A percentile compares a stretch with the other conserved stretches of the same genome.
These are phyloP conservation scores for Euproctis similis DNA, from an alignment of 2,888 invertebrate species.

Conservation along the genomic window DNA sequence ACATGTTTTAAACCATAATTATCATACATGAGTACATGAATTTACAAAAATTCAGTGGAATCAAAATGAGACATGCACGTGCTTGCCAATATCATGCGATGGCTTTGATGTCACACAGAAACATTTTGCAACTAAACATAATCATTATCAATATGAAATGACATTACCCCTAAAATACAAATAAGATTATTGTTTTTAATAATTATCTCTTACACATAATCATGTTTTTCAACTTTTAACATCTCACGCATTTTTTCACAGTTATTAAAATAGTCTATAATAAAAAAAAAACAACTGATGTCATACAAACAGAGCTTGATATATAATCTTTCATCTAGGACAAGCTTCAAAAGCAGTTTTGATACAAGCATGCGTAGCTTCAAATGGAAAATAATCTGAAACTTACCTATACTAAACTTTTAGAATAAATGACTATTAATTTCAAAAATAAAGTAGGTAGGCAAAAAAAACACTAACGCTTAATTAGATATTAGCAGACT, in stretches of 20 bases:
- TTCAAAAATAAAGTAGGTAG: slow-evolving; percentile 22
- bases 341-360: slow-evolving; percentile 48
- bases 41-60: no score
- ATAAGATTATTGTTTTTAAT: slow-evolving; percentile 12
- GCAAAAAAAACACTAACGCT: slow-evolving; percentile 26
- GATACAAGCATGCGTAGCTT: slow-evolving; percentile 46
- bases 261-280: slow-evolving; percentile 1
- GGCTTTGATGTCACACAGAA: slow-evolving; percentile 25
- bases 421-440: slow-evolving; percentile 15
- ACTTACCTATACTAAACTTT: no score
- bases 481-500: slow-evolving; percentile 23
- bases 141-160: slow-evolving; percentile 26
- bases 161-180: slow-evolving; percentile 17
- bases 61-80: slow-evolving; percentile 40
- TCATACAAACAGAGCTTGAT: no score
- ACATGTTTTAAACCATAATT: no score
- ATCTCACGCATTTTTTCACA: slow-evolving; percentile 4
- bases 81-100: slow-evolving; percentile 36
- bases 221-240: slow-evolving; percentile 1
- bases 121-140: no score
- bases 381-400: slow-evolving; percentile 17
- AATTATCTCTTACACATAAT: slow-evolving; percentile 26
- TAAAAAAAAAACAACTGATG: not conserved
- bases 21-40: no score
- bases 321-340: slow-evolving; percentile 13